Conservation (phyloP, 2,113 vertebrate species). For the Phyllostomus hastatus region DNA sequence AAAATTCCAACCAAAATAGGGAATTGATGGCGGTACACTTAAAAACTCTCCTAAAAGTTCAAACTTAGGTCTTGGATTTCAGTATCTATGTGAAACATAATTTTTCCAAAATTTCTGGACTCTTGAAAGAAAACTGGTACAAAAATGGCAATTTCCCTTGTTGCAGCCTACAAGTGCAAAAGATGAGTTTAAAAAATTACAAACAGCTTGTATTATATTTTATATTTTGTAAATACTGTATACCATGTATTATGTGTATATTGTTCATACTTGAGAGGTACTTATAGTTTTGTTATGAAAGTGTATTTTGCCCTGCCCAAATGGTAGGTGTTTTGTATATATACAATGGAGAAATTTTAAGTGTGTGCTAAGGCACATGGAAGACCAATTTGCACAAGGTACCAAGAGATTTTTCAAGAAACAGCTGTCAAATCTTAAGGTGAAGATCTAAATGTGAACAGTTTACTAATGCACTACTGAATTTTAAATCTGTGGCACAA, state of each 20-base stretch:
- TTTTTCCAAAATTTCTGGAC: constrained; percentile 61
- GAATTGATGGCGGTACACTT: constrained; percentile 93
- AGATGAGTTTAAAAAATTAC: constrained; percentile 77
- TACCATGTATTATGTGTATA: constrained; percentile 95
- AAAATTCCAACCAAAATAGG: constrained; percentile 82
- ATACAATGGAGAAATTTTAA: constrained; percentile 81
- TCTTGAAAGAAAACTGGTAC: constrained; percentile 72
- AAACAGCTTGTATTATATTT: constrained; percentile 84
- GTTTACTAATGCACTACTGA: constrained; percentile 81
- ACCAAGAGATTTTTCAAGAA: constrained; percentile 79
- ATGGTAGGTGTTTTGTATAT: constrained; percentile 84
- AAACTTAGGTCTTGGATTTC: constrained; percentile 75
- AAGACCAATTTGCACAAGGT: constrained; percentile 89
- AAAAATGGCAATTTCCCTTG: constrained; percentile 78
- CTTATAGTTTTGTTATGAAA: constrained; percentile 98
- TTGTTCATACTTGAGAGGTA: constrained; percentile 92
- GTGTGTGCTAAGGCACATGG: constrained; percentile 79
- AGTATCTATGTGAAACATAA: constrained; percentile 56
- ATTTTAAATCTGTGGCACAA: constrained; percentile 76
- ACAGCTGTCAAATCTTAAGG: constrained; percentile 75
- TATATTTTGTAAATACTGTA: constrained; percentile 94
- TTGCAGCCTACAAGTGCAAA: constrained; percentile 82
- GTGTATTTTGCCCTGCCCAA: constrained; percentile 87
- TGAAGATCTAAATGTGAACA: constrained; percentile 84
- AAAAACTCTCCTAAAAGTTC: constrained; percentile 94